Evolutionary conservation across 64 coral and sea anemone species (phyloP), one percentile per base, ranked within the genome.

Genomic region (Actinia tenebrosa): DNA sequence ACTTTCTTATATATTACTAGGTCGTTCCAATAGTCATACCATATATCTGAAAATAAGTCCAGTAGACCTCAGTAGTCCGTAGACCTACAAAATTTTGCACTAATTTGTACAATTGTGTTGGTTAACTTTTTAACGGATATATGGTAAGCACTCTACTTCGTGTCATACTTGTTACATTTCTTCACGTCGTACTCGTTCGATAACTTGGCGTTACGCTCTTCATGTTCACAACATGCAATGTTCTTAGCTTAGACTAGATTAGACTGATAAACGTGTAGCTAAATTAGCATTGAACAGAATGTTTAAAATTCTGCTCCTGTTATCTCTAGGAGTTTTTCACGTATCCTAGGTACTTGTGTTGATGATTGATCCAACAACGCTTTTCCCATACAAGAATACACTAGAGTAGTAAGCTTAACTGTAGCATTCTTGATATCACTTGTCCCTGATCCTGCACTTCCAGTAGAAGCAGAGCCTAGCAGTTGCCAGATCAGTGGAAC

Each of bases 401-500:
- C 78, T 71, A 88, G 56, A 37, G 20, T 84, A 63, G 96, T 88
- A 18, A 98, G 75, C 14, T 83, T 85, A 7, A 77, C 78, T 2
- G 90, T 84, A 17, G 85, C 88, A 56, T 84, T 81, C 83, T 88
- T 92, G 56, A 92, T 80, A 42, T 82, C 87, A 15, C 85, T 63
- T 83, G 86, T 92, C 10, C 88, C 87, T 9, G 84, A 84, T 56
- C 86, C 91, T 19, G 96, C 93, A 77, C 93, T 94, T 18, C 90
- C 80, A 71, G 91, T 85, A 77, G 88, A 87, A 9, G 87, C 52
- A 17, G 90, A 89, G 78, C 88, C 91, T 3, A 98, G 88, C 13
- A 95, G 90, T 86, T 85, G 86, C 96, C 96, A 98, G 84, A 98
- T 22, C 79, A 98, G 56, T 54, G 96, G 96, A 1, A 98, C 80